Evolutionary conservation across 2,797 vertebrate species (phyloP), one percentile per base, ranked within the genome.

Genomic region (Diplodus puntazzo): DNA sequence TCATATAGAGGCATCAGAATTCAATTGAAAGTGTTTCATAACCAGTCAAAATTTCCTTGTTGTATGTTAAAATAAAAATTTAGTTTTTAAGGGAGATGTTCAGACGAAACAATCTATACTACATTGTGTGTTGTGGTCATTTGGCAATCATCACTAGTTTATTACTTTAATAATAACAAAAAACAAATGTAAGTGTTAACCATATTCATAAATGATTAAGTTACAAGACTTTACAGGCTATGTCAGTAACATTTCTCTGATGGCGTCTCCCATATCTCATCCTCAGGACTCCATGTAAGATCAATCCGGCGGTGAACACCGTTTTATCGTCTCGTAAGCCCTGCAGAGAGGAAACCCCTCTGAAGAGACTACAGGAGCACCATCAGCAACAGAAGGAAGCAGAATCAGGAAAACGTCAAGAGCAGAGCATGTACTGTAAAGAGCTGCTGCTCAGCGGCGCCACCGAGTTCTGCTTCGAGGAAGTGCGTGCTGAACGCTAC

Each of bases 401-500:
- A 4, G 95, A 92, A 2, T 34, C 87, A 1, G 90, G 94, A n/a
- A 96, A 95, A 68, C 92, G 79, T 25, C 94, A 94, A 73, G 96
- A 97, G 80, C 86, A 94, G 85, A 94, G 94, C 82, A 98, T 98
- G 97, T 99, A 98, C 92, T 98, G 97, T 91, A 97, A 97, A 91
- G 97, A 97, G 45, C 96, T 97, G 87, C 95, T 99, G 67, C 95
- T 97, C 88, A 97, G 95, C 23, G 98, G 98, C 14, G 96, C 96
- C 0, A 91, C 95, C 0, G 98, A 99, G 58, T 99, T 99, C 89
- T 97, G 96, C 78, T 97, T 99, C 20, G 98, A 99, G 89, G 98
- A 99, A 85, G 96, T 99, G 79, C 91, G 96, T 9, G 97, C 97
- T 21, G 97, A 98, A 78, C 94, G 95, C 76, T 97, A 96, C 90